These are phyloP conservation scores for Danaus melanippus DNA, from an alignment of 1,140 invertebrate species.

Conservation along the genomic window DNA sequence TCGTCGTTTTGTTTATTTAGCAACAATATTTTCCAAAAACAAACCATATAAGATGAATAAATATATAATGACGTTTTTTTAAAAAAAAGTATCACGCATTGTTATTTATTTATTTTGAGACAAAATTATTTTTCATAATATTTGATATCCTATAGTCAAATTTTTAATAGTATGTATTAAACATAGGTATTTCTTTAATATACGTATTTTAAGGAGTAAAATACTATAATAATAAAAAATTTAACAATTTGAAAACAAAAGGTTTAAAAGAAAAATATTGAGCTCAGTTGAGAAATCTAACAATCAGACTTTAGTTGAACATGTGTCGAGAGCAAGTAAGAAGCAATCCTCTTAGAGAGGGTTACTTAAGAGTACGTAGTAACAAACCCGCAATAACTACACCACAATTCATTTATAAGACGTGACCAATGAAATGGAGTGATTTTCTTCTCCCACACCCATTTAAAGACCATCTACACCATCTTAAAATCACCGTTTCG, in stretches of 20 bases:
- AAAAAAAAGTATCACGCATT: too few relatives aligned
- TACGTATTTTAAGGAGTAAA: too few relatives aligned
- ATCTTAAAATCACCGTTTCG: too few relatives aligned
- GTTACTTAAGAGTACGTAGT: slow-evolving; percentile 30
- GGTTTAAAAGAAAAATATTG: slow-evolving; percentile 4
- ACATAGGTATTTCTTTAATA: too few relatives aligned
- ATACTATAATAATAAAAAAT: not conserved
- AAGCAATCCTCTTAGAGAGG: slow-evolving; percentile 37
- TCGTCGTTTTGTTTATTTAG: not conserved
- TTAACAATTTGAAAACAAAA: not conserved
- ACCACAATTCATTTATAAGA: slow-evolving; percentile 6
- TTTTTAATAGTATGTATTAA: too few relatives aligned
- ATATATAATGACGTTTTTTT: too few relatives aligned
- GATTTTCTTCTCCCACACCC: not conserved
- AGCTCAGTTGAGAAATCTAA: slow-evolving; percentile 27
- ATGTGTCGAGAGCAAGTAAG: slow-evolving; percentile 25
- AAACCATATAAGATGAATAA: slow-evolving; percentile 1
- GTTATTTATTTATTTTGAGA: too few relatives aligned
- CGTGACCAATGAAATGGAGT: too few relatives aligned
- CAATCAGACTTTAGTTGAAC: slow-evolving; percentile 27
- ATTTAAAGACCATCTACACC: too few relatives aligned
- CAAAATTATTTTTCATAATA: too few relatives aligned
- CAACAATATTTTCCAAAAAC: not conserved
- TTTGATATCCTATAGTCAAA: too few relatives aligned
- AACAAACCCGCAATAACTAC: slow-evolving; percentile 10